Evolutionary conservation across 2,113 vertebrate genomes (phyloP).

Genomic region (Mormoops blainvillei): DNA sequence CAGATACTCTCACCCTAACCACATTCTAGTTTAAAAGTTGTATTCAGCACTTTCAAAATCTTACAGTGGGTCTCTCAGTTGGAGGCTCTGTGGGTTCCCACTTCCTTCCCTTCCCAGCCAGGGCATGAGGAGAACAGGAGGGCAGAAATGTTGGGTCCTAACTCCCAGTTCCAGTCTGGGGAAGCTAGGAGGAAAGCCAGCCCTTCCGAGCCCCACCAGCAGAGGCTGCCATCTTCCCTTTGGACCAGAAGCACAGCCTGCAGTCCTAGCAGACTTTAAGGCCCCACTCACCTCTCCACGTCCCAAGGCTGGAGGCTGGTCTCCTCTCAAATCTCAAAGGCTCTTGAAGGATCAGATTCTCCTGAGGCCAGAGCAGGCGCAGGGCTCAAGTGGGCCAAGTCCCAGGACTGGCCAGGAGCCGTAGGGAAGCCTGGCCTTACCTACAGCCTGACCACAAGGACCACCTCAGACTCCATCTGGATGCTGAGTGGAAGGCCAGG

Average conservation of each 20-base stretch:
- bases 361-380: neutral
- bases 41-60: neutral
- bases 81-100: neutral
- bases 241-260: neutral
- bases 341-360: neutral
- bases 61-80: neutral
- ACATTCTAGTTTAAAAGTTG: neutral
- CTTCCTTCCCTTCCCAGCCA: neutral
- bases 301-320: neutral
- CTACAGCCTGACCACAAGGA: fast-evolving
- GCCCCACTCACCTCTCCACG: neutral
- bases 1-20: neutral
- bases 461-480: neutral
- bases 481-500: neutral
- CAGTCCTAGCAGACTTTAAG: neutral
- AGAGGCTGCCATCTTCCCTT: neutral
- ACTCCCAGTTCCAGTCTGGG: neutral
- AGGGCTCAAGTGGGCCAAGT: neutral
- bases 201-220: neutral
- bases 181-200: neutral
- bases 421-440: neutral
- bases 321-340: neutral
- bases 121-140: too few relatives aligned
- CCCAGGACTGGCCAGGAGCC: neutral
- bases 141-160: neutral